Base-by-base conservation (phyloP, 2,888 invertebrate genomes). In the Lepetodrilus schrolli region DNA sequence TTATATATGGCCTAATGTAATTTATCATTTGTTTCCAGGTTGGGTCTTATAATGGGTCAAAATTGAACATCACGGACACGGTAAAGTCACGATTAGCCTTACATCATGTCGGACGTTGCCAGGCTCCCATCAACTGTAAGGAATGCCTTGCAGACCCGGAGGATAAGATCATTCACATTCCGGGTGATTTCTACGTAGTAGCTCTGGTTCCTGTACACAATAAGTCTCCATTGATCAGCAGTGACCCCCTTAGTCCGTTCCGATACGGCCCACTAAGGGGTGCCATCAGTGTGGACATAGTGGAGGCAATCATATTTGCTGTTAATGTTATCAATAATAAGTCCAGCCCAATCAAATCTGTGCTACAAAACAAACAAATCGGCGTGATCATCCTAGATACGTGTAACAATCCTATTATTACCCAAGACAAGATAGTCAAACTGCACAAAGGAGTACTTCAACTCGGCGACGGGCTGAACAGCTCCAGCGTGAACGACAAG, bases 21-120 rank as follows among this genome's bases (percentile, higher is more conserved):
- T 10, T 58, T 58, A 1, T 30, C n/a, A n/a, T n/a, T n/a, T n/a
- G n/a, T n/a, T 43, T 66, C 20, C 66, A 66, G 66, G 66, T 21
- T 8, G 66, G 38, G 2, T 66, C 17, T 10, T 66, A 1, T 20
- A 38, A 66, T 66, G 66, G 43, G 2, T n/a, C 8, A 1, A 3
- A 38, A 10, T 13, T n/a, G 1, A 13, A 30, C n/a, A 13, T 34
- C 30, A 2, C n/a, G 1, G n/a, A 4, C 7, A 2, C 26, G 10
- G n/a, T 66, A 3, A n/a, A n/a, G n/a, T n/a, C n/a, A n/a, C n/a
- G n/a, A n/a, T n/a, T n/a, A n/a, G n/a, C n/a, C n/a, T n/a, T n/a
- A n/a, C n/a, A n/a, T n/a, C n/a, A n/a, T n/a, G n/a, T n/a, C n/a
- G n/a, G n/a, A n/a, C n/a, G n/a, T n/a, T n/a, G n/a, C n/a, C 36